phyloP scores from a whole-genome alignment of 2,113 vertebrate genomes.

The Syngnathus floridae region DNA sequence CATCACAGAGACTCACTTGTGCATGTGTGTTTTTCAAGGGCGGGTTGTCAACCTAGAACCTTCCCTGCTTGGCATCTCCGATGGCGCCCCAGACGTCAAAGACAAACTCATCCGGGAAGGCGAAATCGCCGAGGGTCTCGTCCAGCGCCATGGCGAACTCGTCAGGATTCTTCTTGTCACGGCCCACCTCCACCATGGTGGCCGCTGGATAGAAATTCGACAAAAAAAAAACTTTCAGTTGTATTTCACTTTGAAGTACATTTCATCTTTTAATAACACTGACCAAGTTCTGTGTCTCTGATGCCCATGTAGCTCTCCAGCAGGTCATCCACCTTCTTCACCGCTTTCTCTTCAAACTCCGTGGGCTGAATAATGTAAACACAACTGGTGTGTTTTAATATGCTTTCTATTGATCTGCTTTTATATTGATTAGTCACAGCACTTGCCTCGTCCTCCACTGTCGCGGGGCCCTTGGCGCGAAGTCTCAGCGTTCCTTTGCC shows the following conservation, averaged over 20 bases:
- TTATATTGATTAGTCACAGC: background rate
- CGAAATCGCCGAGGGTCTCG: constrained; percentile 89
- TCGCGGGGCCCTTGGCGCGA: constrained; percentile 84
- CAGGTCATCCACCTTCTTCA: constrained; percentile 88
- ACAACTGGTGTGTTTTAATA: background rate
- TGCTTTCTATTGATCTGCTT: background rate
- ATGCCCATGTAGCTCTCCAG: constrained; percentile 98
- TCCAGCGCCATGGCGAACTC: constrained; percentile 90
- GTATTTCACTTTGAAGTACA: too few species aligned
- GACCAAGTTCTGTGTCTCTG: constrained; percentile 89
- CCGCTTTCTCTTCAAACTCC: constrained; percentile 86
- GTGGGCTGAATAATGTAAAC: constrained; percentile 72
- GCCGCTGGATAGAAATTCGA: constrained; percentile 69
- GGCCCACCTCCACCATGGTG: constrained; percentile 93
- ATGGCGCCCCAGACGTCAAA: constrained; percentile 96
- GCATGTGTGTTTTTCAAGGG: background rate
- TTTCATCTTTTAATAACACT: constrained; percentile 33
- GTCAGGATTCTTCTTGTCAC: constrained; percentile 88
- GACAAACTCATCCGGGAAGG: constrained; percentile 94
- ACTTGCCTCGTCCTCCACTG: constrained; percentile 83
- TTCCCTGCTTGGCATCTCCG: constrained; percentile 82
- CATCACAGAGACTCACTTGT: background rate
- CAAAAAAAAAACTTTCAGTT: background rate
- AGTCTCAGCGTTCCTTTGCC: constrained; percentile 84
- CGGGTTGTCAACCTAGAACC: constrained; percentile 57